Evolutionary conservation across 2,797 vertebrate genomes (phyloP), one percentile per base, ranked within the genome.

Genomic region (Lycodopsis pacificus): DNA sequence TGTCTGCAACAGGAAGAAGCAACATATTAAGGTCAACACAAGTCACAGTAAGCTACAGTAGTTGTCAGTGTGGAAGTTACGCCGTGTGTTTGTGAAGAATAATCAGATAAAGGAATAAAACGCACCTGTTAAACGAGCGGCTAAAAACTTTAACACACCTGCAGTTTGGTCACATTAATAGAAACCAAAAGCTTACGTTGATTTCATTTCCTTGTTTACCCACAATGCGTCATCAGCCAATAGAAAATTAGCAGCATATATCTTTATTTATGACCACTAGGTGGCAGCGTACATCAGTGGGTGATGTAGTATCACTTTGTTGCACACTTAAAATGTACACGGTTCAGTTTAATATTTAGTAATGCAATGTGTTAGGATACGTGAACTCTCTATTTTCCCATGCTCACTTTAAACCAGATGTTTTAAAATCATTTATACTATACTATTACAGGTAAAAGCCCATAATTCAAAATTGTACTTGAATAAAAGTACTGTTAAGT

Each of bases 221-320:
- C 0, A 0, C 0, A 4, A 20, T 32, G 2, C 88, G 80, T 90
- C 85, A 13, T 34, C 51, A 87, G 40, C 90, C 90, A 93, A 92
- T 93, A 51, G 58, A 42, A 73, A 19, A 34, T 0, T 11, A 70
- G 75, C 15, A 22, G 14, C 1, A 3, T 12, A 38, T 51, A 11
- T 1, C 6, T 0, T 0, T 15, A 0, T 0, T 3, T 38, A 20
- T 71, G 44, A 20, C 80, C 93, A 76, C 36, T 7, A 89, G 90
- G 70, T 56, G 71, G 87, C 87, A 82, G 76, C 73, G 15, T 17
- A 17, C 27, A 3, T 5, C 4, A 27, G 42, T 27, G 42, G 5
- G 6, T 36, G 1, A 14, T 15, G 12, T 20, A 22, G 25, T 44
- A 3, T 22, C 9, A 6, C 4, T 25, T 61, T 34, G 3, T 12